Evolutionary conservation across 2,888 invertebrate species (phyloP), one percentile per base, ranked within the genome.

Genomic region (Coremacera marginata): DNA sequence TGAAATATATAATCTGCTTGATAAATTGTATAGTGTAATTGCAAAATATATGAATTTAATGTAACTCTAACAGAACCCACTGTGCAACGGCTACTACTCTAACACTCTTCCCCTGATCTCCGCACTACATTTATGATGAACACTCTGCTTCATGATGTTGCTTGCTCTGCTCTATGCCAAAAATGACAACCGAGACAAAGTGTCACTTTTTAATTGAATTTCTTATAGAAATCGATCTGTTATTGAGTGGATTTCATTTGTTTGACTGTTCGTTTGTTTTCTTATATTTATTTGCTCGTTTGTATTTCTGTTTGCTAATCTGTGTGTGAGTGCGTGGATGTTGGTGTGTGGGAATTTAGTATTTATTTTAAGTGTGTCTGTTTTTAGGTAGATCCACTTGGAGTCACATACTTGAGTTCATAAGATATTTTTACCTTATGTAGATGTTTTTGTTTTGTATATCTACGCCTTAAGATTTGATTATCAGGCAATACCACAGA

Each of bases 191-290:
- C 11, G 44, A 14, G 57, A 60, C 57, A 19, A 60, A 60, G 57
- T 22, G 57, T 60, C 57, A 60, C 25, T 60, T 60, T 25, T 25
- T 60, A 60, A 25, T 60, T 60, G 57, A 60, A 25, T 25, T 60
- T 60, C 57, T 60, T 60, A 25, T 60, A 60, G 57, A 60, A 60
- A 60, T 22, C 22, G 57, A 60, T 60, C 57, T 27, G 22, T n/a
- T 27, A 19, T 27, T 22, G 27, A 22, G 22, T 60, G 22, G 27
- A 27, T 60, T 27, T 22, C 27, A 19, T 22, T 60, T 22, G 3
- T 60, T 25, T 57, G 22, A 3, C 22, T 60, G 14, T 44, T 11
- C 11, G 44, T 14, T 19, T 11, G 22, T 14, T 55, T 19, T n/a
- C n/a, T n/a, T 31, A 5, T 31, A 5, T n/a, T 57, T 60, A 11